phyloP scores from a whole-genome alignment of 2,797 vertebrate species.

The Tenualosa ilisha region DNA sequence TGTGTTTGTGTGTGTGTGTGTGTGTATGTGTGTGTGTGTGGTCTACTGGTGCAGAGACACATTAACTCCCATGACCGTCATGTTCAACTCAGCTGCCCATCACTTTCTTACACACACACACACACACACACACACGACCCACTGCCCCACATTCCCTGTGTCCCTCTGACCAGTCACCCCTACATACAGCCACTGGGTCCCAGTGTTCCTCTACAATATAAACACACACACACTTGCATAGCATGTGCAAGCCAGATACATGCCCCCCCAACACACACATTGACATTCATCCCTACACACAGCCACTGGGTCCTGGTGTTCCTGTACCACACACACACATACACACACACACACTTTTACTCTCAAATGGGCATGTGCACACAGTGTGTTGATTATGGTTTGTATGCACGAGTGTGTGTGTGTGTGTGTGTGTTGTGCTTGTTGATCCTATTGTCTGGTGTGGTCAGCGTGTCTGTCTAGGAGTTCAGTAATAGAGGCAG shows the following conservation, averaged over 20 bases:
- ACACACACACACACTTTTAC: background rate
- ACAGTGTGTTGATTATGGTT: background rate
- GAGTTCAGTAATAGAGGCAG: constrained; percentile 74
- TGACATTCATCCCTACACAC: background rate
- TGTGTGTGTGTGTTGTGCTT: constrained; percentile 57
- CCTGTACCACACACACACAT: background rate
- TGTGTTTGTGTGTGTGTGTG: constrained; percentile 24
- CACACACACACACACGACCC: background rate
- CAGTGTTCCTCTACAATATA: background rate
- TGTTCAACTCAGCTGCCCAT: too few relatives aligned
- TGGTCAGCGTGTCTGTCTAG: constrained; percentile 95
- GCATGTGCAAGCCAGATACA: background rate
- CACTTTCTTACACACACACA: constrained; percentile 20
- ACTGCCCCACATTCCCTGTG: too few relatives aligned
- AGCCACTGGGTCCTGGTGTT: background rate
- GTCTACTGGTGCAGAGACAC: background rate
- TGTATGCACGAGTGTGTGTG: too few relatives aligned
- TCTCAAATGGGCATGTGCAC: background rate
- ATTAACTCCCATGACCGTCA: too few relatives aligned
- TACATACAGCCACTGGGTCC: background rate
- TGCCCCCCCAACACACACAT: background rate
- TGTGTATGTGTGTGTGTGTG: background rate
- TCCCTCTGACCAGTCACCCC: background rate
- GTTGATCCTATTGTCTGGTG: constrained; percentile 88
- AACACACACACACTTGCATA: background rate